These are phyloP conservation scores for Branchipolynoe longqiensis DNA, from an alignment of 2,888 invertebrate genomes.

Conservation along the genomic window DNA sequence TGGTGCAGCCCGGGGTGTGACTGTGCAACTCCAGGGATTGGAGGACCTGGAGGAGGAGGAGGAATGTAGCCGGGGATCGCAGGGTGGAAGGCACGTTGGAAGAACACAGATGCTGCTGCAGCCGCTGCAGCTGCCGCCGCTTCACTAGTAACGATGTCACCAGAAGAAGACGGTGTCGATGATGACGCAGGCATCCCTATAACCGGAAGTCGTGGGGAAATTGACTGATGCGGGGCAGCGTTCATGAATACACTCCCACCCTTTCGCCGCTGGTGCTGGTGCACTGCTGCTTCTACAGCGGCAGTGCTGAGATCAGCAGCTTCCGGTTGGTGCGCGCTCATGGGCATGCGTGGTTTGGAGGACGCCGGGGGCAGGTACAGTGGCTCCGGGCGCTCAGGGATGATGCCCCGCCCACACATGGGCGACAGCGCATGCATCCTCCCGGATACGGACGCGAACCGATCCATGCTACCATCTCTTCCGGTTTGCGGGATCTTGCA, in stretches of 20 bases:
- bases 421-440: background rate
- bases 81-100: conserved; percentile 15
- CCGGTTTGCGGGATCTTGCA: conserved; percentile 7
- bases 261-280: background rate
- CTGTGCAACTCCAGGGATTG: background rate
- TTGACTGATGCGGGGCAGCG: background rate
- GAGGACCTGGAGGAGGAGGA: conserved; percentile 19
- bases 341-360: conserved; percentile 17
- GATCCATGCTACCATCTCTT: background rate
- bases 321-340: background rate
- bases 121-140: conserved; percentile 10
- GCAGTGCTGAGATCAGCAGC: background rate
- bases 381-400: conserved; percentile 54
- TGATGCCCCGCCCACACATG: background rate
- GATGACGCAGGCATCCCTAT: background rate
- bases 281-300: conserved; percentile 19
- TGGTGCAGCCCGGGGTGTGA: background rate
- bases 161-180: background rate
- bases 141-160: background rate
- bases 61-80: conserved; percentile 13
- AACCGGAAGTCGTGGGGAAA: conserved; percentile 7
- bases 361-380: conserved; percentile 23
- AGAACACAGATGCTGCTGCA: background rate
- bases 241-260: background rate
- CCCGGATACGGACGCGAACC: background rate